phyloP scores from a whole-genome alignment of 2,888 invertebrate species.

The Eupithecia centaureata region DNA sequence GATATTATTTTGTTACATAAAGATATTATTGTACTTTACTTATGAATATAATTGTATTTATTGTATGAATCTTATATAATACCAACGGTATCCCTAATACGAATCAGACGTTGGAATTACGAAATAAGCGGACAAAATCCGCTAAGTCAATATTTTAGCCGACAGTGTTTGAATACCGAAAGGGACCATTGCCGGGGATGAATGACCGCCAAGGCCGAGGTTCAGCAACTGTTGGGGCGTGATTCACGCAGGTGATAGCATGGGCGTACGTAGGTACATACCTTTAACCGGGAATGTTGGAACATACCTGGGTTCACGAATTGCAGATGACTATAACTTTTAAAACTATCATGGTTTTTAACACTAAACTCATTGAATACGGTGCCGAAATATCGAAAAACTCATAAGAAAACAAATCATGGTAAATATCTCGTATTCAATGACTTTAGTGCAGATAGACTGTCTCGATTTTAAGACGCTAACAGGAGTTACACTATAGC shows the following conservation, averaged over 20 bases:
- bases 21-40: no score
- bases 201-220: slow-evolving; percentile 77
- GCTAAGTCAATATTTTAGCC: slow-evolving; percentile 36
- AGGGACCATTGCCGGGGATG: slow-evolving; percentile 57
- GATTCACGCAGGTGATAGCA: slow-evolving; percentile 61
- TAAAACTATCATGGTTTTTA: no score
- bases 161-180: slow-evolving; percentile 40
- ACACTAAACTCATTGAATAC: no score
- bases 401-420: no score
- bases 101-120: slow-evolving; percentile 12
- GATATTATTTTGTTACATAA: no score
- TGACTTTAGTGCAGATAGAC: background rate
- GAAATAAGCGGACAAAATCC: slow-evolving; percentile 19
- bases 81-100: slow-evolving; percentile 4
- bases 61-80: background rate
- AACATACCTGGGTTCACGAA: slow-evolving; percentile 16
- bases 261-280: slow-evolving; percentile 26
- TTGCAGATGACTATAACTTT: no score
- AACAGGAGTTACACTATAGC: no score
- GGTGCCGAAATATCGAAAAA: no score
- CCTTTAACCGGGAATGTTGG: slow-evolving; percentile 32
- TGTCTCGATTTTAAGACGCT: background rate
- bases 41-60: no score
- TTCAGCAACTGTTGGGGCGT: slow-evolving; percentile 55
- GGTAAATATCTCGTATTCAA: no score